Base-by-base conservation (phyloP, 2,113 vertebrate genomes). In the Aspiorhynchus laticeps region DNA sequence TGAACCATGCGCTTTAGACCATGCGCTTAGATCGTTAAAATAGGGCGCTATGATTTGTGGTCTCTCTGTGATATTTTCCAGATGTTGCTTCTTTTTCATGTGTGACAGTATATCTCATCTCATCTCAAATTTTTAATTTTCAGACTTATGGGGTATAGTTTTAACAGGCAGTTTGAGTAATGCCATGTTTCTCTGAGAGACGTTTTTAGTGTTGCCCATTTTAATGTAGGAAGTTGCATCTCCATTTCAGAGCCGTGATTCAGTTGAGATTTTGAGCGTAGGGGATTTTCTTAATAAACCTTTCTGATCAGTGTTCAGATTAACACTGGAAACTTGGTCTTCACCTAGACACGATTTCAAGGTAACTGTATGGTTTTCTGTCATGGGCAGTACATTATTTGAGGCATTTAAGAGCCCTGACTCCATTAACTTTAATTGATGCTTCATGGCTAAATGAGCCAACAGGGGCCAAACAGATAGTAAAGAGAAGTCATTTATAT, bases 391-490 rank as follows among this genome's bases (percentile, higher is more conserved):
- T 26, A 76, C 51, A 83, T 71, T 59, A 84, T 83, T n/a, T 69
- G 28, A 21, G 75, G 87, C 83, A 33, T 59, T 76, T 79, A 83
- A 86, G 36, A 83, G 83, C 48, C 67, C 43, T 71, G 51, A 88
- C 81, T 88, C 81, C 69, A 89, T 89, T 89, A 89, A 79, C 69
- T 88, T 82, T 88, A 88, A 90, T 90, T 88, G 85, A 65, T 38
- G 53, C n/a, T 71, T 85, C 77, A 81, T 78, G 59, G 63, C 51
- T 87, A 85, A 83, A 86, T 48, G 63, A 85, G 81, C 78, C 77
- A 80, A 85, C 53, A 53, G 83, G 46, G 77, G 69, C 85, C 63
- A 84, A 87, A 80, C 33, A 76, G 75, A 71, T 51, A 89, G 76
- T 65, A 84, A 88, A 88, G 77, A 15, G 21, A 85, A 69, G 74